Evolutionary conservation across 2,888 invertebrate genomes (phyloP).

Genomic region (Drosophila conformis): DNA sequence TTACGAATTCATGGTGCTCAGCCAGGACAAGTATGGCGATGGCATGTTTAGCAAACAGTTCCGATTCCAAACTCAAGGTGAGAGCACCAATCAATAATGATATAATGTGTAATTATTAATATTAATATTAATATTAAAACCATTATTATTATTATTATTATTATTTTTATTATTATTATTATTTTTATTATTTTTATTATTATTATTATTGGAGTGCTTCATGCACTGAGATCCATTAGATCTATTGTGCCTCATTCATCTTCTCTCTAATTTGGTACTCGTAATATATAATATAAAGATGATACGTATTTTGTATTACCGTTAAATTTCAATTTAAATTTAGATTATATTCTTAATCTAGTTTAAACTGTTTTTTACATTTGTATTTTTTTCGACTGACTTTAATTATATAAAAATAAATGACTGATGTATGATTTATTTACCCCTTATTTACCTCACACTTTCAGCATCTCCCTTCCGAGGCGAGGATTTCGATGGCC

Average conservation of each 20-base stretch:
- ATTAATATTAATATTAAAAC: not conserved
- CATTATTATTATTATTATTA: not conserved
- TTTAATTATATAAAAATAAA: not conserved
- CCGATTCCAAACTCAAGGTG: conserved; percentile 89
- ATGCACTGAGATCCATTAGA: too few species aligned
- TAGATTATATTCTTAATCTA: too few species aligned
- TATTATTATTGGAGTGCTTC: not conserved
- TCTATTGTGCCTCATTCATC: too few species aligned
- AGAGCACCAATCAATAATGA: conserved; percentile 15
- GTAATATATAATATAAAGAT: too few species aligned
- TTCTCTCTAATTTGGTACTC: too few species aligned
- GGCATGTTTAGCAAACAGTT: conserved; percentile 95
- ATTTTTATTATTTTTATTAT: not conserved
- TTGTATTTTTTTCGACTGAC: not conserved
- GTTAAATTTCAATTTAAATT: not conserved
- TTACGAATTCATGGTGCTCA: conserved; percentile 96
- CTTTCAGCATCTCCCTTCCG: conserved; percentile 39
- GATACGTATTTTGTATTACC: too few species aligned
- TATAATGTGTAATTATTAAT: not conserved
- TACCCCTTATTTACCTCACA: not conserved
- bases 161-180: not conserved
- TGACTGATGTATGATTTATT: not conserved
- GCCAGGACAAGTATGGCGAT: conserved; percentile 94
- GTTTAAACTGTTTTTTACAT: too few species aligned
- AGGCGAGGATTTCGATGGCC: conserved; percentile 60